phyloP scores from a whole-genome alignment of 2,888 invertebrate species.

The Stenodema calcarata region DNA sequence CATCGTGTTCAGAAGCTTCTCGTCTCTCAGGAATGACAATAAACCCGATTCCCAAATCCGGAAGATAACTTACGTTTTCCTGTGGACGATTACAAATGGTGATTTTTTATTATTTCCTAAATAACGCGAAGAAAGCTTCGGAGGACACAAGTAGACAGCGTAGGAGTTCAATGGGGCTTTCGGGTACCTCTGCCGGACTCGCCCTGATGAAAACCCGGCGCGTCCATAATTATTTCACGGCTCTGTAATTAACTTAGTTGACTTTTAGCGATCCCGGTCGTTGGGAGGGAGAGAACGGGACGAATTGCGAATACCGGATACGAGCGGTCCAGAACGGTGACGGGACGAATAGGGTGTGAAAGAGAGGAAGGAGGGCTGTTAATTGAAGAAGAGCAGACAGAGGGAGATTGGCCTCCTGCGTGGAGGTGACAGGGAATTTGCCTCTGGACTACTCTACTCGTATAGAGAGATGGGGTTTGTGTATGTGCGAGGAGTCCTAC shows the following conservation, averaged over 20 bases:
- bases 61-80: too few relatives aligned
- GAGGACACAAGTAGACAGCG: too few relatives aligned
- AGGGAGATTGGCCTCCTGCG: not conserved
- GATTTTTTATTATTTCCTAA: too few relatives aligned
- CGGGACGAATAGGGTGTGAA: not conserved
- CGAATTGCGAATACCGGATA: constrained; percentile 22
- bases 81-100: too few relatives aligned
- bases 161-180: too few relatives aligned
- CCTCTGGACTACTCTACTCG: not conserved
- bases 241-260: constrained; percentile 42
- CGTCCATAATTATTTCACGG: constrained; percentile 44
- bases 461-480: not conserved
- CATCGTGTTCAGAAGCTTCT: too few relatives aligned
- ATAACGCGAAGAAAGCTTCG: too few relatives aligned
- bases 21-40: too few relatives aligned
- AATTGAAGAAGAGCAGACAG: constrained; percentile 10
- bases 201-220: constrained; percentile 26
- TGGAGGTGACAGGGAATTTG: constrained; percentile 30
- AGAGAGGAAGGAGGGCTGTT: not conserved
- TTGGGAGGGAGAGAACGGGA: not conserved
- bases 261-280: constrained; percentile 33
- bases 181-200: too few relatives aligned
- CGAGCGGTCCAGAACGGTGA: not conserved
- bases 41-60: too few relatives aligned
- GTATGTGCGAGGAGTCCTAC: not conserved